A percentile compares a stretch with the other conserved stretches of the same genome.
Conservation (phyloP, 1,140 invertebrate species). For the Mizuhopecten yessoensis region DNA sequence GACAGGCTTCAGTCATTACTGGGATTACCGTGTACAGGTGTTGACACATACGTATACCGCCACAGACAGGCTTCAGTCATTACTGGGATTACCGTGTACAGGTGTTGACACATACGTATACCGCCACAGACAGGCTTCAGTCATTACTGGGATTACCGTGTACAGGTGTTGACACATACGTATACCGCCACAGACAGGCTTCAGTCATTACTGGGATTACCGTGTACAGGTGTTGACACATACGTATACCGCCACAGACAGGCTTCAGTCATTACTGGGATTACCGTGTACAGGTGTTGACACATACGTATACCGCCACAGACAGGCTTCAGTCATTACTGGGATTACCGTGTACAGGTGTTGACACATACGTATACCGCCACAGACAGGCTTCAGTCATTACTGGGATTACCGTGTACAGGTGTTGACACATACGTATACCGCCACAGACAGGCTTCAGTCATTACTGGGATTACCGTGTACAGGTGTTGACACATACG, state of each 20-base stretch:
- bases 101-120: background rate
- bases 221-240: background rate
- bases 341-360: conserved; percentile 12
- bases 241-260: background rate
- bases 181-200: background rate
- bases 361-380: background rate
- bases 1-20: background rate
- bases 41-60: background rate
- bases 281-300: background rate
- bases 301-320: background rate
- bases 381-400: background rate
- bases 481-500: background rate
- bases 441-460: background rate
- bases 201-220: background rate
- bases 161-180: background rate
- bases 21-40: conserved; percentile 12
- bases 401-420: conserved; percentile 5
- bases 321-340: background rate
- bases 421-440: background rate
- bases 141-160: conserved; percentile 3
- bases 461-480: conserved; percentile 3
- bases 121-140: background rate
- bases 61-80: background rate
- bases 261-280: background rate
- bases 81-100: conserved; percentile 5